Conservation (phyloP, 2,113 vertebrate genomes). For the Regulus satrapa region DNA sequence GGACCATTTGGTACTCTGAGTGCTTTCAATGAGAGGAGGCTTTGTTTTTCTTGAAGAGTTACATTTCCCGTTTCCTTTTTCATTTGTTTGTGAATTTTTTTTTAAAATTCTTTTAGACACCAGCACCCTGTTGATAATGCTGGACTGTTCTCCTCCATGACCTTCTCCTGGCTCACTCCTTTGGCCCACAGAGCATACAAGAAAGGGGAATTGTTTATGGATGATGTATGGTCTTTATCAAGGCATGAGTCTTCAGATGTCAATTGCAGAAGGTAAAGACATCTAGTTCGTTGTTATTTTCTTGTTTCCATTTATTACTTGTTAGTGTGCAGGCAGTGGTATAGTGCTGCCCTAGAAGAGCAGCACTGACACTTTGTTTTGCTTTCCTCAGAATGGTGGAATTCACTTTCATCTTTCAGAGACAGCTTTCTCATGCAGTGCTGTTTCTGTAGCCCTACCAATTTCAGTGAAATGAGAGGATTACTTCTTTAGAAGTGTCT, state of each 20-base stretch:
- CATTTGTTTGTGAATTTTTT: background rate
- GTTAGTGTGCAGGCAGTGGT: fast-evolving
- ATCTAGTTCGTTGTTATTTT: background rate
- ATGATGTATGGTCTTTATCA: slow-evolving; percentile 87
- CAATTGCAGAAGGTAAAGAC: slow-evolving; percentile 84
- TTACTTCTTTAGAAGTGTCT: background rate
- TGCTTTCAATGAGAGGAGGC: background rate
- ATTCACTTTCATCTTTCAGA: background rate
- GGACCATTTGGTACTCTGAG: background rate
- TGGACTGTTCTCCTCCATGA: slow-evolving; percentile 92
- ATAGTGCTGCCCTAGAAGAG: background rate
- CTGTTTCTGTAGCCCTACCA: fast-evolving
- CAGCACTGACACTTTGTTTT: background rate
- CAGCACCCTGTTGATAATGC: slow-evolving; percentile 89
- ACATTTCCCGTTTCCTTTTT: background rate
- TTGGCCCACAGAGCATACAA: slow-evolving; percentile 79
- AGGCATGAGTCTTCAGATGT: slow-evolving; percentile 82
- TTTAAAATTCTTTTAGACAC: slow-evolving; percentile 70
- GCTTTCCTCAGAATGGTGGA: background rate
- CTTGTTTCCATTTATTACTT: background rate
- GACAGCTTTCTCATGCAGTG: background rate
- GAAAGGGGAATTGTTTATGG: slow-evolving; percentile 84
- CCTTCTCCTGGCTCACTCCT: slow-evolving; percentile 90
- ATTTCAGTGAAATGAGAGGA: background rate
- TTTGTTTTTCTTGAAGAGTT: background rate